A percentile compares a stretch with the other conserved stretches of the same genome.
Conservation (phyloP, 2,888 invertebrate species). For the Platycheirus albimanus region DNA sequence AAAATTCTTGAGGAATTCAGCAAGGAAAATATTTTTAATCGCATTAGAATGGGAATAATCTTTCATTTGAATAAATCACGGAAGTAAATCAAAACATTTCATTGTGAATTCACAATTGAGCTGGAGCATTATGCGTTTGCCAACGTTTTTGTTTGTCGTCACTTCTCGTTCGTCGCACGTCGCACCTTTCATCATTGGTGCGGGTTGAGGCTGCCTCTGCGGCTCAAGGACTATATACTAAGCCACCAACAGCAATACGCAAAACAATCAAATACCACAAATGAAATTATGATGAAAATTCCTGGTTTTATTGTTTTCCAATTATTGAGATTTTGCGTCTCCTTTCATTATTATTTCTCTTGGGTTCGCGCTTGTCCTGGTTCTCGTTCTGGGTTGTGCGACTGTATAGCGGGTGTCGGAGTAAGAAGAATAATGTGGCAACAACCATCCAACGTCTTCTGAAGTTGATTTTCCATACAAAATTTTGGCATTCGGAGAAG, state of each 20-base stretch:
- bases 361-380: slow-evolving; percentile 2
- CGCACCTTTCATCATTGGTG: too few species aligned
- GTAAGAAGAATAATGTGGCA: background rate
- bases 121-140: slow-evolving; percentile 3
- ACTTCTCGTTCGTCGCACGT: too few species aligned
- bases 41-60: slow-evolving; percentile 50
- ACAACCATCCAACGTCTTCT: background rate
- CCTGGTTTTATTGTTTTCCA: slow-evolving; percentile 74
- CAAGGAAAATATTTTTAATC: slow-evolving; percentile 44
- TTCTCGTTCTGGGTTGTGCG: background rate
- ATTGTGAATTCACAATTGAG: slow-evolving; percentile 43
- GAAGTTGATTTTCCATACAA: slow-evolving; percentile 39
- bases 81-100: slow-evolving; percentile 58
- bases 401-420: too few species aligned
- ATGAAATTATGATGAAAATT: slow-evolving; percentile 74
- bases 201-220: slow-evolving; percentile 37
- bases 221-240: slow-evolving; percentile 27
- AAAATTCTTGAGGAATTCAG: background rate
- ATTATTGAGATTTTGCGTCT: slow-evolving; percentile 67
- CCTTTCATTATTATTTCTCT: slow-evolving; percentile 14
- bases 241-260: slow-evolving; percentile 35
- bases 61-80: slow-evolving; percentile 61
- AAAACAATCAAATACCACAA: slow-evolving; percentile 74
- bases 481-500: slow-evolving; percentile 36
- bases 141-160: slow-evolving; percentile 34